Conservation (phyloP, 2,888 invertebrate genomes). For the Stenoptilia bipunctidactyla region DNA sequence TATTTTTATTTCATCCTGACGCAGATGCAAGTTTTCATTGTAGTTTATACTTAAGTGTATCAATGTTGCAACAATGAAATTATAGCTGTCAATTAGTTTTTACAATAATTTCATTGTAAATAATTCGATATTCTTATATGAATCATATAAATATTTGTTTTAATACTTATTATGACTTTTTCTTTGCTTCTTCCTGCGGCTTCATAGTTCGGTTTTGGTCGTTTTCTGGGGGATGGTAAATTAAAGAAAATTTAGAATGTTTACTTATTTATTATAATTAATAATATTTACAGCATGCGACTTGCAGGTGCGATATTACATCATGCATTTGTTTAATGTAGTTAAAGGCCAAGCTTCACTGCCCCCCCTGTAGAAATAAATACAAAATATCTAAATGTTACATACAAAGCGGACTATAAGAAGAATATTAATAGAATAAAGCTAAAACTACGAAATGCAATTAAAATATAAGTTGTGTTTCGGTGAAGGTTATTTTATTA, state of each 20-base stretch:
- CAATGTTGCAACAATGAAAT: conserved; percentile 66
- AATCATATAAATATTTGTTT: conserved; percentile 69
- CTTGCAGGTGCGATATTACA: neutral
- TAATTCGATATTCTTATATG: conserved; percentile 64
- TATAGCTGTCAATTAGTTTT: conserved; percentile 50
- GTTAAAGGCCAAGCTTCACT: conserved; percentile 13
- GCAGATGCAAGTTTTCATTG: conserved; percentile 71
- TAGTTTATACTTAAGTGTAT: conserved; percentile 62
- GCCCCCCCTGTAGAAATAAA: conserved; percentile 22
- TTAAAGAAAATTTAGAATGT: conserved; percentile 4
- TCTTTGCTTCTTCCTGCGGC: conserved; percentile 8
- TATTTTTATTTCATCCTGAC: conserved; percentile 63
- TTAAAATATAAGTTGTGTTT: too few species aligned
- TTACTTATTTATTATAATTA: conserved; percentile 3
- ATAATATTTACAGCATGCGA: conserved; percentile 1
- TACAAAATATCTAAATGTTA: conserved; percentile 4
- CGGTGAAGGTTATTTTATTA: too few species aligned
- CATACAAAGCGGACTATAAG: too few species aligned
- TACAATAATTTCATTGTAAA: conserved; percentile 68
- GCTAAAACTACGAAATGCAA: too few species aligned
- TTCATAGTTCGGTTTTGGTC: conserved; percentile 28
- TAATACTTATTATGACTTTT: conserved; percentile 47
- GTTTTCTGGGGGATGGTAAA: conserved; percentile 25
- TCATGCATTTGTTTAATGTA: conserved; percentile 13
- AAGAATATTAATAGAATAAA: too few species aligned